Evolutionary conservation across 2,888 invertebrate species (phyloP), one percentile per base, ranked within the genome.

Genomic region (Metopia argyrocephala): DNA sequence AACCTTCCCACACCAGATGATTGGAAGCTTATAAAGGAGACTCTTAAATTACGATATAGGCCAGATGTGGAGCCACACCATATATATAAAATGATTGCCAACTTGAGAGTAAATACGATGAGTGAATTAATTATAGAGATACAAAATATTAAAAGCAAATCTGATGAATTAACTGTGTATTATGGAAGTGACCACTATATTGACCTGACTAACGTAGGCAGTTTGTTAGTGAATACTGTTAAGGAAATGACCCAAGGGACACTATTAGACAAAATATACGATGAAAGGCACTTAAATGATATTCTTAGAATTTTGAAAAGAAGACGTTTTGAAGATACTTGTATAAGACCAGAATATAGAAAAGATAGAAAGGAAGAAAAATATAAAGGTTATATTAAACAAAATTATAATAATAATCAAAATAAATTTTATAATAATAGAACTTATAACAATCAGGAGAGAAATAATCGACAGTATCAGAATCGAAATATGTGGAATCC

Each of bases 81-180:
- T 5, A n/a, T 50, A 1, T 50, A 50, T 18, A 50, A 18, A 18
- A 50, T 9, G 7, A 18, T 50, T n/a, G 18, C 7, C 21, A 50
- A 50, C 20, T 18, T 50, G 7, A 18, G 20, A 50, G 18, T 50
- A 20, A 50, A 50, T 21, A 50, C 3, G 12, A 20, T 76, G 64
- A 57, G 23, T 38, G 45, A 76, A 54, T 38, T 65, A 38, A 64
- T 71, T 61, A 28, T 66, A 66, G 48, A 71, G 21, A 52, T 57
- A 69, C 57, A 73, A 57, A 65, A 50, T 2, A 18, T 64, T 27
- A 64, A 64, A 28, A 48, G 27, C 20, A 59, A 38, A 20, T 6
- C 38, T 25, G 68, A 66, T 31, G 74, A 81, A 50, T 61, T 78
- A 61, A 82, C 12, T 9, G 48, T 76, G 25, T 82, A 82, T n/a